Conservation (phyloP, 2,797 vertebrate species). For the Vireo griseus region DNA sequence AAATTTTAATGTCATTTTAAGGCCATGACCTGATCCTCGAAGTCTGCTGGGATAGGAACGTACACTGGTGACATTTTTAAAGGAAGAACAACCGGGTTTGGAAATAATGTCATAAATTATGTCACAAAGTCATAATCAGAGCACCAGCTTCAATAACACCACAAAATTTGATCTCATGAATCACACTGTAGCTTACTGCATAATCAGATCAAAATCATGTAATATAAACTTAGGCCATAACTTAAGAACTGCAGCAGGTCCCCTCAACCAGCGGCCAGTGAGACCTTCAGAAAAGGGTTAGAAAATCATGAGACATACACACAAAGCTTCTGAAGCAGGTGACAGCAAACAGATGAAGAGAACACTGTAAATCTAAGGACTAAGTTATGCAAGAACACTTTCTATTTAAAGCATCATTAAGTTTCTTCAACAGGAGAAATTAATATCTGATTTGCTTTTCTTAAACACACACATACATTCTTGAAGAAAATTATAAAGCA, state of each 20-base stretch:
- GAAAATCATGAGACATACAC: not conserved
- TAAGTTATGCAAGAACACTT: not conserved
- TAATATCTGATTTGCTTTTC: not conserved
- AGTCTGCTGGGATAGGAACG: not conserved
- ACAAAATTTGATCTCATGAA: slow-evolving; percentile 23
- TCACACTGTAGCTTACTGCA: slow-evolving; percentile 17
- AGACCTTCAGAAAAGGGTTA: not conserved
- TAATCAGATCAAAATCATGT: not conserved
- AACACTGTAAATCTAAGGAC: not conserved
- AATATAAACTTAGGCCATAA: slow-evolving; percentile 8
- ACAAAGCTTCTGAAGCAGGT: not conserved
- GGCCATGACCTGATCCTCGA: not conserved
- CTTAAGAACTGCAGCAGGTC: not conserved
- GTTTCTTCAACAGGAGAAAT: not conserved
- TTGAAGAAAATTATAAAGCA: not conserved
- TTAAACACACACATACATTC: not conserved
- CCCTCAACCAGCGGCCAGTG: not conserved
- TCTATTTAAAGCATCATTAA: not conserved
- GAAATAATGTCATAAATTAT: not conserved
- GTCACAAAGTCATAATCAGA: slow-evolving; percentile 3
- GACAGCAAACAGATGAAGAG: not conserved
- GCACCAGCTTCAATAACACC: not conserved
- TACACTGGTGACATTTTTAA: not conserved
- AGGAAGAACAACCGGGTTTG: not conserved
- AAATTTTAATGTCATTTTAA: not conserved